Evolutionary conservation across 1,140 invertebrate genomes (phyloP), one percentile per base, ranked within the genome.

Genomic region (Idris sp.): DNA sequence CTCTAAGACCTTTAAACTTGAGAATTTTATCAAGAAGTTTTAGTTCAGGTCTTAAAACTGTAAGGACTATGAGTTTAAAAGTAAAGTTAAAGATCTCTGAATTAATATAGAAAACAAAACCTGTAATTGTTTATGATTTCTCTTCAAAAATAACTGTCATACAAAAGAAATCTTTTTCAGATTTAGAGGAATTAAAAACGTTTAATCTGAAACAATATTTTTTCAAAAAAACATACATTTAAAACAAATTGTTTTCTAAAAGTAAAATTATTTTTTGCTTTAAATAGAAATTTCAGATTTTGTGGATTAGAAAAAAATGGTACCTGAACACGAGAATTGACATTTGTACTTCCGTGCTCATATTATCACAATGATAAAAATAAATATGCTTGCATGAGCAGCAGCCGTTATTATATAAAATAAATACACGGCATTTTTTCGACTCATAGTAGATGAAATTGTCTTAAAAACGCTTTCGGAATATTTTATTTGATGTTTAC

Each of bases 391-490:
- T 62, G 58, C 44, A 8, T 49, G 30, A 31, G 10, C n/a, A 35
- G 36, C 38, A 53, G 25, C 33, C n/a, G 14, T 53, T 69, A 38
- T 54, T 59, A 54, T 16, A 26, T 54, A 61, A 69, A 69, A 54
- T 31, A 69, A 38, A 35, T n/a, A 4, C 18, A 15, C 44, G 31
- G 10, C 26, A 0, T 44, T 46, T 62, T 61, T 36, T 26, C 22
- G 31, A 43, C 26, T 31, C n/a, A 30, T 51, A 46, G 36, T 25
- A 14, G 46, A 65, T 71, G 61, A 71, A 76, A 71, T 76, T 71
- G 67, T 61, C 61, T 36, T 48, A 49, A 76, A 76, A 71, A 71
- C 35, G 40, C 61, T 51, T 53, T 71, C 22, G 53, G 74, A 76
- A 71, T 71, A 71, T 41, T 65, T 69, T 68, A 68, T 62, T 65